Evolutionary conservation across 2,888 invertebrate genomes (phyloP).

Genomic region (Steromphala cineraria): DNA sequence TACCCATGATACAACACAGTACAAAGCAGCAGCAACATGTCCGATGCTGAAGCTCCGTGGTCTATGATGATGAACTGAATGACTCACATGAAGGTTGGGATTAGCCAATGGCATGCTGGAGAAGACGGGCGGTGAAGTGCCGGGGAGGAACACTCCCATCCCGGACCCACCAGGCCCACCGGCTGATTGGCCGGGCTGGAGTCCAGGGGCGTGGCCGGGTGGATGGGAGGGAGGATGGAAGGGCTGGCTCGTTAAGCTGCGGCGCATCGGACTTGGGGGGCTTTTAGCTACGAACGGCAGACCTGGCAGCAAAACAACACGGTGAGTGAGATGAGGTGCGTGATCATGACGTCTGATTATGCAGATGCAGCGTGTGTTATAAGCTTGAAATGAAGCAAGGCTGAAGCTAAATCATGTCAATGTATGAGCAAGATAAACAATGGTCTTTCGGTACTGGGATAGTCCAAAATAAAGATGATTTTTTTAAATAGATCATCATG

Average conservation of each 20-base stretch:
- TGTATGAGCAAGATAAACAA: too few relatives aligned
- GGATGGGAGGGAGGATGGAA: slow-evolving; percentile 46
- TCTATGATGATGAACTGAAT: background rate
- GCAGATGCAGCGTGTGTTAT: too few relatives aligned
- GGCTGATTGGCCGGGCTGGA: background rate
- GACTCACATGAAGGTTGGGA: slow-evolving; percentile 38
- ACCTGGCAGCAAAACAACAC: slow-evolving; percentile 51
- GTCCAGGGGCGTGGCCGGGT: slow-evolving; percentile 22
- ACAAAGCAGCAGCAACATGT: background rate
- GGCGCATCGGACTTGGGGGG: slow-evolving; percentile 80
- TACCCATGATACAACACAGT: background rate
- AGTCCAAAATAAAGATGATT: too few relatives aligned
- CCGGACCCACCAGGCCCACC: background rate
- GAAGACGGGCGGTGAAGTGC: slow-evolving; percentile 70
- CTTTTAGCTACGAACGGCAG: slow-evolving; percentile 74
- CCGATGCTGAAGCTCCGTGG: background rate
- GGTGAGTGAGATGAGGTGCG: too few relatives aligned
- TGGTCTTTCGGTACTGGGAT: too few relatives aligned
- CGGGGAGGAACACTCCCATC: slow-evolving; percentile 43
- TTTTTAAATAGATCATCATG: too few relatives aligned
- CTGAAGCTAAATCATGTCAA: too few relatives aligned
- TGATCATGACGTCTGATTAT: too few relatives aligned
- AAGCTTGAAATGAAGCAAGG: too few relatives aligned
- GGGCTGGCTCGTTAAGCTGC: slow-evolving; percentile 69
- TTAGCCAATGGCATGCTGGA: slow-evolving; percentile 44